Evolutionary conservation across 1,140 invertebrate species (phyloP), one percentile per base, ranked within the genome.

Genomic region (Triops cancriformis): DNA sequence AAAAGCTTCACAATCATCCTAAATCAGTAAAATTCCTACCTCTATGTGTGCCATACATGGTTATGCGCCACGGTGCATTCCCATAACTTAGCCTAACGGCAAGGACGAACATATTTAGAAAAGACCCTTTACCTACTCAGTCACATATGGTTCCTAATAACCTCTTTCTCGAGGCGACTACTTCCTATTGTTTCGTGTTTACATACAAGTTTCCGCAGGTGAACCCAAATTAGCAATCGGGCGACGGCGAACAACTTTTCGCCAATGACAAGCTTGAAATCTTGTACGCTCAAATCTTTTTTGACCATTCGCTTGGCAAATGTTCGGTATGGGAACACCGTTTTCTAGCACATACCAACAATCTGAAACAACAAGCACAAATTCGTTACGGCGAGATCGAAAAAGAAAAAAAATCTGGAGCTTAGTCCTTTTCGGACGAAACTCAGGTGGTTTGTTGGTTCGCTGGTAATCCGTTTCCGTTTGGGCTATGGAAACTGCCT

Each of bases 371-470:
- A 37, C 31, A 37, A 7, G 31, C 31, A 37, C n/a, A n/a, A n/a
- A n/a, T 37, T 37, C 31, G 31, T 37, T 37, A 37, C 2, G 31
- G 7, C 2, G 31, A 37, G 31, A 37, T 7, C 2, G 31, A 37
- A 37, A 37, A 37, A 4, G 7, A 37, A 7, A 4, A 2, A 7
- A 37, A 37, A 37, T 4, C 2, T 37, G 7, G 31, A 37, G 31
- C 31, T 37, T 37, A 23, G 14, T 64, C 23, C 51, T 10, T 64
- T 23, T n/a, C 0, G 51, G 18, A n/a, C 14, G 6, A 64, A 64
- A 64, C 51, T 64, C 51, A 64, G 51, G 51, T 64, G 51, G 51
- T 64, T 64, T 64, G 51, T 64, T 64, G 51, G 51, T 64, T 64
- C 51, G 14, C 51, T 23, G 51, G 51, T 23, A 64, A 10, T 64